phyloP scores from a whole-genome alignment of 2,888 invertebrate species.

The Lottia gigantea region DNA sequence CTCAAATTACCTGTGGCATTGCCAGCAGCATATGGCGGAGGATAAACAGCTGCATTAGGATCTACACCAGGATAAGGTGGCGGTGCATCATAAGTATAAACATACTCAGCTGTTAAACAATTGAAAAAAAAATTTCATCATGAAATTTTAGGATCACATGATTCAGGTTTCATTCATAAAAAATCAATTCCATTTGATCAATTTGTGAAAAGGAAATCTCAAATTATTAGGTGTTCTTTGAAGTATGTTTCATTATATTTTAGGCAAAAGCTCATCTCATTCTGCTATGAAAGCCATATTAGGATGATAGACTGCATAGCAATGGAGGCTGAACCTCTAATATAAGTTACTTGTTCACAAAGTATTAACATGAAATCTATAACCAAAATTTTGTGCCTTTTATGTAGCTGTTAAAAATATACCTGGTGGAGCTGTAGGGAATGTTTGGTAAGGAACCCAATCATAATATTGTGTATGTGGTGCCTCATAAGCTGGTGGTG shows the following conservation, averaged over 20 bases:
- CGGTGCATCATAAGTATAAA: slow-evolving; percentile 90
- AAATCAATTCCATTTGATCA: too few relatives aligned
- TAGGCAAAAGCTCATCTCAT: too few relatives aligned
- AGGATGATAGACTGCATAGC: too few relatives aligned
- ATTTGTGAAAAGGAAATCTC: neutral
- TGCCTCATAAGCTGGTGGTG: slow-evolving; percentile 80
- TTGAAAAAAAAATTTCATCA: neutral
- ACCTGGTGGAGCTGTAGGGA: slow-evolving; percentile 72
- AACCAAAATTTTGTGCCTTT: too few relatives aligned
- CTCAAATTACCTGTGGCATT: slow-evolving; percentile 25
- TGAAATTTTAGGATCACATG: neutral
- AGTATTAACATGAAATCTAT: too few relatives aligned
- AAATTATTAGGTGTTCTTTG: too few relatives aligned
- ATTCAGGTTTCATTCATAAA: too few relatives aligned
- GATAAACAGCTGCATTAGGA: slow-evolving; percentile 55
- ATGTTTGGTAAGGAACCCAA: slow-evolving; percentile 68
- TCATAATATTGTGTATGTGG: slow-evolving; percentile 59
- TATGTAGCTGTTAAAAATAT: slow-evolving; percentile 31
- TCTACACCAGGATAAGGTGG: slow-evolving; percentile 94
- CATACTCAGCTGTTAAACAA: slow-evolving; percentile 71
- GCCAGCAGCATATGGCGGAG: slow-evolving; percentile 33
- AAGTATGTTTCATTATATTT: too few relatives aligned
- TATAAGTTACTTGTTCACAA: too few relatives aligned
- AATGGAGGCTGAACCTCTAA: too few relatives aligned
- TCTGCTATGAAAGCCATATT: too few relatives aligned